These are phyloP conservation scores for Sialia sialis DNA, from an alignment of 2,113 vertebrate species.

Conservation along the genomic window DNA sequence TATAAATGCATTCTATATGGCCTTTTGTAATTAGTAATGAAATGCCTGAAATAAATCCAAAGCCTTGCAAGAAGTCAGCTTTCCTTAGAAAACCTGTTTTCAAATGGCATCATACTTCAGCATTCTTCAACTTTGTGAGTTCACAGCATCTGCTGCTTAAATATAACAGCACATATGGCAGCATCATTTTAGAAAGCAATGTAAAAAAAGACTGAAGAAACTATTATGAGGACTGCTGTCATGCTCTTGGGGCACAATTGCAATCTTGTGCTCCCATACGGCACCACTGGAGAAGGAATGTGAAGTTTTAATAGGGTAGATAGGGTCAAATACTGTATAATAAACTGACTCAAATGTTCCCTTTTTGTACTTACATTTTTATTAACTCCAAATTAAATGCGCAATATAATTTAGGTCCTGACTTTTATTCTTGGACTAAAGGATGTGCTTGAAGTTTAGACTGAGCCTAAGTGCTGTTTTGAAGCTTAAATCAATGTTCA, in stretches of 20 bases:
- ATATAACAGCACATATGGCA: conserved; percentile 67
- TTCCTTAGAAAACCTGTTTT: conserved; percentile 69
- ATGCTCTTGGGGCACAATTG: conserved; percentile 27
- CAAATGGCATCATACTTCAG: conserved; percentile 58
- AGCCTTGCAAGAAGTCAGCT: conserved; percentile 52
- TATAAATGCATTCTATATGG: conserved; percentile 23
- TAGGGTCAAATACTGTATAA: conserved; percentile 28
- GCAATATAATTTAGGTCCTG: neutral
- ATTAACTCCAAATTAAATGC: conserved; percentile 16
- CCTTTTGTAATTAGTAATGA: conserved; percentile 46
- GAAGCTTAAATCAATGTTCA: conserved; percentile 3
- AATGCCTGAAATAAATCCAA: conserved; percentile 56
- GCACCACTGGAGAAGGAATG: neutral
- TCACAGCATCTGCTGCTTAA: conserved; percentile 71
- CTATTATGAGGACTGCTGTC: conserved; percentile 25
- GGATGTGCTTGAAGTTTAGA: neutral
- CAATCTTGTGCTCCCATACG: conserved; percentile 28
- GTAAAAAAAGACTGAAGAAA: conserved; percentile 57
- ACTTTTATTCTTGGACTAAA: neutral
- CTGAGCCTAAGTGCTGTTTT: neutral
- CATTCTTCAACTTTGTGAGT: conserved; percentile 60
- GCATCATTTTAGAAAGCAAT: conserved; percentile 61
- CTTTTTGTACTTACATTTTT: neutral
- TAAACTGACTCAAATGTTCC: neutral
- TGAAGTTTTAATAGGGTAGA: neutral